Conservation (phyloP, 2,113 vertebrate species). For the Serinus canaria region DNA sequence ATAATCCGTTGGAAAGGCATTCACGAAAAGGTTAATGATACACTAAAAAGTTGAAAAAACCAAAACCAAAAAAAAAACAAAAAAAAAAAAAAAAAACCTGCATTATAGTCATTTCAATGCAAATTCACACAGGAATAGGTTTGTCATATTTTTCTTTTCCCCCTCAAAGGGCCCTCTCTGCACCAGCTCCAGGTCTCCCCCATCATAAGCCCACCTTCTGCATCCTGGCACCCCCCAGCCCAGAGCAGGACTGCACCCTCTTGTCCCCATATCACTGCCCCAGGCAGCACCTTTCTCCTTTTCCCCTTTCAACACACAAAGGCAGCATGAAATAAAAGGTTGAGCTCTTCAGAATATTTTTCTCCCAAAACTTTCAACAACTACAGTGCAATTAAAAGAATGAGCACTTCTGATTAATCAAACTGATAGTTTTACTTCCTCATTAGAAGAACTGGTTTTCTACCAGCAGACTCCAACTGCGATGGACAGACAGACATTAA, state of each 20-base stretch:
- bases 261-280: neutral
- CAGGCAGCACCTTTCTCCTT: neutral
- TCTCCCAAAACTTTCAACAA: no score
- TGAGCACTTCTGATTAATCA: neutral
- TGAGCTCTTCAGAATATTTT: accelerated
- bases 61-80: no score
- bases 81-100: neutral
- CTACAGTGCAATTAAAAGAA: neutral
- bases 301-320: no score
- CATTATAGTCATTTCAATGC: neutral
- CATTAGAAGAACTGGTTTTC: conserved; percentile 35
- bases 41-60: neutral
- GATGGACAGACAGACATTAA: neutral
- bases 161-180: accelerated
- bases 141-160: neutral
- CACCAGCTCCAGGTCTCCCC: no score
- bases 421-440: conserved; percentile 57
- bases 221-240: no score
- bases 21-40: neutral
- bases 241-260: neutral
- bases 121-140: neutral
- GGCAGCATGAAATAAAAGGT: accelerated
- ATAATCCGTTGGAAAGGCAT: neutral
- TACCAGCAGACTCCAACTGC: conserved; percentile 33
- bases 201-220: neutral